Base-by-base conservation (phyloP, 2,888 invertebrate genomes). In the Polymixis lichenea region DNA sequence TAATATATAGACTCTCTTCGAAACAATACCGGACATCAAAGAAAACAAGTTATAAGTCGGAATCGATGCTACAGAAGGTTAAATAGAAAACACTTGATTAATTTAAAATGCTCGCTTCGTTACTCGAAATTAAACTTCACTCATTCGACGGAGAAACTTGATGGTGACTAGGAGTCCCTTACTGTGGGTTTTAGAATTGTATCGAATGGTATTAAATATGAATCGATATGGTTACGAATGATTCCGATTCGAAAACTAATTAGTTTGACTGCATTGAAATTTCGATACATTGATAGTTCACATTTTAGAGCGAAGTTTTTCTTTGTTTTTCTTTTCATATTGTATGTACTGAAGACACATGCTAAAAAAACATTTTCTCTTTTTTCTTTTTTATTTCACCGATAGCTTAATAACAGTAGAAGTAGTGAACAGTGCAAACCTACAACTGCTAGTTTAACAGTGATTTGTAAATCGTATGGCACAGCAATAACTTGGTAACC, bases 41-140 rank as follows among this genome's bases (percentile, higher is more conserved):
- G 7, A 46, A 71, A 64, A 51, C 2, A 49, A 79, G 74, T 69
- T 51, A 68, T 49, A 61, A 68, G 51, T 53, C 22, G 60, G 25
- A 38, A 77, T 72, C 72, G 68, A 67, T 74, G 55, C 51, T 71
- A 32, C 28, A 56, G n/a, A 75, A 58, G 28, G 58, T 77, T 69
- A 80, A 79, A 80, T 74, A 80, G 72, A 84, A 85, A 86, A 86
- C 81, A 86, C 71, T 77, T 77, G 77, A 86, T 88, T 82, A 80
- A 85, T 84, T 88, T 70, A 79, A 84, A 87, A 80, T 70, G 80
- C 70, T 86, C 84, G 84, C 76, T 78, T 77, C 81, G 82, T 84
- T 84, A 80, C 83, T 87, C 74, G 74, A 89, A 90, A 91, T 90
- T 90, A 89, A 90, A 91, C 89, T 91, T 89, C 86, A 86, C 86